These are phyloP conservation scores for Megathymus violae DNA, from an alignment of 1,140 invertebrate genomes.

Conservation along the genomic window DNA sequence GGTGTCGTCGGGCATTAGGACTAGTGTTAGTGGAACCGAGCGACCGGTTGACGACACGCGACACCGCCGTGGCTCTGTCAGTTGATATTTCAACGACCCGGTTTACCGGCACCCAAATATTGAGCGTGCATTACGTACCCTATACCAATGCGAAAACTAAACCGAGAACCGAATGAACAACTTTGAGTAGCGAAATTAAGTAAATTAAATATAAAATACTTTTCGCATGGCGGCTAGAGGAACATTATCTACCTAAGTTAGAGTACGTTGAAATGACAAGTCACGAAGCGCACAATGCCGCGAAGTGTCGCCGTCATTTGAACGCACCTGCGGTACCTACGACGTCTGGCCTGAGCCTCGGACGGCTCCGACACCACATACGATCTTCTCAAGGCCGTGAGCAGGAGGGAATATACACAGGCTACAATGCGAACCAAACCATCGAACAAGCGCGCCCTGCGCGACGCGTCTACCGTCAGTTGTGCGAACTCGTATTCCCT, in stretches of 20 bases:
- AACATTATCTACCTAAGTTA: too few relatives aligned
- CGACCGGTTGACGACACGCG: conserved; percentile 1
- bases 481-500: conserved; percentile 73
- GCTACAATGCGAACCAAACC: conserved; percentile 72
- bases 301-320: conserved; percentile 1
- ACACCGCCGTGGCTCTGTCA: neutral
- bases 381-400: conserved; percentile 47
- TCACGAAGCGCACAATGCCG: neutral
- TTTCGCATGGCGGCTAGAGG: too few relatives aligned
- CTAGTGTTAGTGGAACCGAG: conserved; percentile 27
- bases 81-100: neutral
- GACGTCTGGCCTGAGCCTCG: conserved; percentile 49
- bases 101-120: too few relatives aligned
- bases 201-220: neutral
- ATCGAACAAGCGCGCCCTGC: conserved; percentile 47
- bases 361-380: conserved; percentile 46
- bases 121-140: too few relatives aligned
- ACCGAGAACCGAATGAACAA: too few relatives aligned
- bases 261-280: conserved; percentile 10
- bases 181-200: neutral
- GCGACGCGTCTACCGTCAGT: conserved; percentile 53
- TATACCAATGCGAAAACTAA: too few relatives aligned
- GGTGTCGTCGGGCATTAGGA: conserved; percentile 37
- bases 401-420: conserved; percentile 53
- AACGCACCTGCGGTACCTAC: conserved; percentile 59